phyloP scores from a whole-genome alignment of 2,113 vertebrate species.

The Thunnus thynnus region DNA sequence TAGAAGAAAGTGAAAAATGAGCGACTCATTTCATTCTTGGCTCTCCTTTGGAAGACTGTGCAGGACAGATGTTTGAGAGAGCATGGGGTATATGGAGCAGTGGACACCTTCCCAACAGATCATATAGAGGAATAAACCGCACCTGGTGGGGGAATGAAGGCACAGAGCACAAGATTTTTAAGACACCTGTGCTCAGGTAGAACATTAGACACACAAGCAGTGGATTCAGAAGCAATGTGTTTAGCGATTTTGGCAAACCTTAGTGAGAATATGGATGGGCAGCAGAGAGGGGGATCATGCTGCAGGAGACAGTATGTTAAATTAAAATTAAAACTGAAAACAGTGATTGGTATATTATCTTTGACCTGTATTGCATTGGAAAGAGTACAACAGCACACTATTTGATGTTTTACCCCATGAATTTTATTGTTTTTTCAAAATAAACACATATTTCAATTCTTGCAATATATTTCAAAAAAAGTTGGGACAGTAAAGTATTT shows the following conservation, averaged over 20 bases:
- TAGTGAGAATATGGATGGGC: neutral
- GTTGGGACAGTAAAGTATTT: too few relatives aligned
- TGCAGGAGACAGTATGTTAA: neutral
- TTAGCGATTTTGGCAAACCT: neutral
- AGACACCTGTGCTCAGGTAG: conserved; percentile 3
- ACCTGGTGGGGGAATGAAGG: conserved; percentile 26
- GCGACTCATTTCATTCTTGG: neutral
- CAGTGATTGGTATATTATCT: too few relatives aligned
- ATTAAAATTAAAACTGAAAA: too few relatives aligned
- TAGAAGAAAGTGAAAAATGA: conserved; percentile 20
- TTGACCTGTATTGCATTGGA: too few relatives aligned
- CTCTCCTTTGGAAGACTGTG: neutral
- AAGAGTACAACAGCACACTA: too few relatives aligned
- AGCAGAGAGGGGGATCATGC: neutral
- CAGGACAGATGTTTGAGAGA: conserved; percentile 22
- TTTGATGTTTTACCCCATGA: too few relatives aligned
- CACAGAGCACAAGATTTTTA: neutral
- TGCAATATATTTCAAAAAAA: too few relatives aligned
- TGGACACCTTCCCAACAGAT: conserved; percentile 18
- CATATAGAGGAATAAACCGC: neutral
- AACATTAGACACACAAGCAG: neutral
- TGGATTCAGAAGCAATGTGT: neutral
- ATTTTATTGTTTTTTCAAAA: too few relatives aligned
- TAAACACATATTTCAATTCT: too few relatives aligned
- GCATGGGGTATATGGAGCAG: conserved; percentile 23